Percentiles rank a stretch among this genome's conserved stretches.
These are phyloP conservation scores for Drosophila kanekoi DNA, from an alignment of 2,888 invertebrate species.

Conservation along the genomic window DNA sequence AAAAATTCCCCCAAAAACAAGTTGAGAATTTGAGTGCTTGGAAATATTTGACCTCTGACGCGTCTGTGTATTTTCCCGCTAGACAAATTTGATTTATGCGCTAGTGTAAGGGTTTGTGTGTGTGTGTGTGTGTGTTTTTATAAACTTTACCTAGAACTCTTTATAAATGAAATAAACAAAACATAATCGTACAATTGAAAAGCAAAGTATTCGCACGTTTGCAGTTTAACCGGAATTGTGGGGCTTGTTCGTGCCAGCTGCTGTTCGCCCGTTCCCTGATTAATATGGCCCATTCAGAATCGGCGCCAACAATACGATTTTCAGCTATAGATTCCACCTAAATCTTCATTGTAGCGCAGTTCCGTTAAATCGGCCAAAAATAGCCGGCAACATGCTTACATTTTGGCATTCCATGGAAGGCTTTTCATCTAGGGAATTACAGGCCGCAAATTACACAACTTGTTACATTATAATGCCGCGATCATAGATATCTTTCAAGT, in stretches of 20 bases:
- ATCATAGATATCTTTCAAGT: neutral
- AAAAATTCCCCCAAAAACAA: slow-evolving; percentile 12
- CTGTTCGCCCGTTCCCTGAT: slow-evolving; percentile 11
- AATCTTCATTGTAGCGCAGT: slow-evolving; percentile 26
- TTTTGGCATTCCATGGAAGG: slow-evolving; percentile 39
- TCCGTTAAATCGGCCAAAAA: slow-evolving; percentile 55
- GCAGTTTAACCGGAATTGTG: slow-evolving; percentile 34
- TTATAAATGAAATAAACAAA: slow-evolving; percentile 34
- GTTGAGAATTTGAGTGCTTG: slow-evolving; percentile 1
- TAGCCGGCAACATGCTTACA: slow-evolving; percentile 20
- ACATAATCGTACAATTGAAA: slow-evolving; percentile 50
- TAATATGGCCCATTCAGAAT: slow-evolving; percentile 16
- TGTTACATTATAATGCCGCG: slow-evolving; percentile 3
- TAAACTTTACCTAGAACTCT: slow-evolving; percentile 64
- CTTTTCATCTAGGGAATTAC: neutral
- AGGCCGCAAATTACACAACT: neutral
- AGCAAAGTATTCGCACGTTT: slow-evolving; percentile 50
- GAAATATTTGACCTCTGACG: slow-evolving; percentile 47
- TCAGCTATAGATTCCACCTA: slow-evolving; percentile 41
- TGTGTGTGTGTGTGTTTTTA: slow-evolving; percentile 39
- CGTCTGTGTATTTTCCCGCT: slow-evolving; percentile 48
- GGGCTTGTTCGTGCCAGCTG: slow-evolving; percentile 33
- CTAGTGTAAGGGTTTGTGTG: slow-evolving; percentile 5
- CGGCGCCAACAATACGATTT: slow-evolving; percentile 20
- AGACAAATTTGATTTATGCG: slow-evolving; percentile 32